Evolutionary conservation across 2,888 invertebrate genomes (phyloP).

Genomic region (Sminthurides aquaticus): DNA sequence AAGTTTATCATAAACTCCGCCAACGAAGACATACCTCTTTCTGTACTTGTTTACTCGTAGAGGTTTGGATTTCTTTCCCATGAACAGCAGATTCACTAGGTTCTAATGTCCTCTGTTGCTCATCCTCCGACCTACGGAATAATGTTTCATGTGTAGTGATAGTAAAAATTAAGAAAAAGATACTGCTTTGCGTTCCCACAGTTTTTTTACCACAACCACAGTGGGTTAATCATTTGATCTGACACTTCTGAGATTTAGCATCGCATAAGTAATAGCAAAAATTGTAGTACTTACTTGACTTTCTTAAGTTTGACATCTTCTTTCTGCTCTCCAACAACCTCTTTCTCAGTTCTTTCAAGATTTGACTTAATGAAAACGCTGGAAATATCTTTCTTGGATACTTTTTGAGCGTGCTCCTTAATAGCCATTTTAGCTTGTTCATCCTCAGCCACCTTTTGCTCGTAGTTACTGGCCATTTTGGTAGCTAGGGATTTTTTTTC

Average conservation of each 20-base stretch:
- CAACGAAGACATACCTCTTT: slow-evolving; percentile 66
- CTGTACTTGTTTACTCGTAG: slow-evolving; percentile 70
- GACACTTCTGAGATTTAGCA: too few species aligned
- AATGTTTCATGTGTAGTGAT: too few species aligned
- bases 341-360: slow-evolving; percentile 28
- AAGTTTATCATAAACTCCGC: background rate
- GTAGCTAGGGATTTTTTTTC: slow-evolving; percentile 69
- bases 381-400: slow-evolving; percentile 33
- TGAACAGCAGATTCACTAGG: slow-evolving; percentile 19
- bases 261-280: too few species aligned
- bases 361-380: slow-evolving; percentile 32
- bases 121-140: slow-evolving; percentile 22
- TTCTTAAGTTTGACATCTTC: slow-evolving; percentile 22
- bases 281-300: slow-evolving; percentile 22
- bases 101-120: slow-evolving; percentile 13
- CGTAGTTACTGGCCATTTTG: slow-evolving; percentile 66
- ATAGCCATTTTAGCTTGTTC: slow-evolving; percentile 32
- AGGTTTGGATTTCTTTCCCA: slow-evolving; percentile 20
- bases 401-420: slow-evolving; percentile 29
- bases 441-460: slow-evolving; percentile 28
- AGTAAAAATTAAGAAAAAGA: too few species aligned
- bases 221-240: too few species aligned
- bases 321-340: background rate
- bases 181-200: too few species aligned
- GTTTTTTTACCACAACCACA: too few species aligned